Conservation (phyloP, 1,140 invertebrate genomes). For the Centruroides sculpturatus region DNA sequence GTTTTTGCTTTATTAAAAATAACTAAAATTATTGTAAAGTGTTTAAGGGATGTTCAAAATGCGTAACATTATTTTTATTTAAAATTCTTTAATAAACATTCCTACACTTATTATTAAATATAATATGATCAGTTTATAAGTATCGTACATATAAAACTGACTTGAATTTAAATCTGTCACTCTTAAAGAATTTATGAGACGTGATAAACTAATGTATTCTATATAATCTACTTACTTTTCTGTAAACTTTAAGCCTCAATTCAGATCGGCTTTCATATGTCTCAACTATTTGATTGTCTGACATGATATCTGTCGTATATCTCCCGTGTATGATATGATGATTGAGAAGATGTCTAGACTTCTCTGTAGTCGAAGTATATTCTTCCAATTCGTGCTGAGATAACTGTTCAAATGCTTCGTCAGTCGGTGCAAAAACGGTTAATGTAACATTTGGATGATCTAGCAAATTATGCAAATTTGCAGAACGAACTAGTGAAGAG, state of each 20-base stretch:
- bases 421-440: constrained; percentile 40
- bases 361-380: constrained; percentile 14
- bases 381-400: constrained; percentile 21
- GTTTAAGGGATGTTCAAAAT: too few species aligned
- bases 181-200: too few species aligned
- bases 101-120: too few species aligned
- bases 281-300: constrained; percentile 30
- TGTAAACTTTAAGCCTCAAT: constrained; percentile 31
- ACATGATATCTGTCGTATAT: constrained; percentile 26
- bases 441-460: constrained; percentile 30
- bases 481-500: constrained; percentile 27
- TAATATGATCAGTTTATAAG: too few species aligned
- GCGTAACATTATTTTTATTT: too few species aligned
- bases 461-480: constrained; percentile 30
- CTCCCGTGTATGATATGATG: constrained; percentile 30
- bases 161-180: too few species aligned
- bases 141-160: too few species aligned
- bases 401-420: constrained; percentile 33
- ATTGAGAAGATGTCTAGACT: constrained; percentile 27
- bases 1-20: too few species aligned
- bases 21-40: too few species aligned
- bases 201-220: too few species aligned
- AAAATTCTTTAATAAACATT: too few species aligned
- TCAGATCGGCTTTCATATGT: constrained; percentile 31
- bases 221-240: constrained; percentile 19